Conservation (phyloP, 2,797 vertebrate species). For the Acanthurus leucopareius region DNA sequence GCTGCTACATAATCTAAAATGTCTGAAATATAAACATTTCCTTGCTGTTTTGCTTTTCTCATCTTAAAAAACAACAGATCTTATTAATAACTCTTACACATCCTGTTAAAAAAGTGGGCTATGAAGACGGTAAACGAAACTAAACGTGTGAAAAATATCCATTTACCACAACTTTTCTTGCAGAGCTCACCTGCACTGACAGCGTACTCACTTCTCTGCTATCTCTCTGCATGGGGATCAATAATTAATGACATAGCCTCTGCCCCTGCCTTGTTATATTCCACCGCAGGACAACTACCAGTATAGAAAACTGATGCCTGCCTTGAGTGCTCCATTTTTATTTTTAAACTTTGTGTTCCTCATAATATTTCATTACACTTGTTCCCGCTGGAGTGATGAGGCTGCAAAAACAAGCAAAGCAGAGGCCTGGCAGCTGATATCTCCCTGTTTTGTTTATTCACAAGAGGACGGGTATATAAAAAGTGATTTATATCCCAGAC, state of each 20-base stretch:
- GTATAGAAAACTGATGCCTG: slow-evolving; percentile 19
- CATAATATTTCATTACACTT: slow-evolving; percentile 42
- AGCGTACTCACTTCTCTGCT: slow-evolving; percentile 26
- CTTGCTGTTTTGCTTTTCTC: slow-evolving; percentile 7
- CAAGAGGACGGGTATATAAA: slow-evolving; percentile 38
- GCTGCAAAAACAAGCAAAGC: slow-evolving; percentile 33
- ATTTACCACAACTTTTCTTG: slow-evolving; percentile 26
- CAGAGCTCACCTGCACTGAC: slow-evolving; percentile 39
- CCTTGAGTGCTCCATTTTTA: background rate
- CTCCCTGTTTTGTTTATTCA: slow-evolving; percentile 63
- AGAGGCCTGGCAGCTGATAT: slow-evolving; percentile 22
- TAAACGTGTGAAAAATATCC: slow-evolving; percentile 19
- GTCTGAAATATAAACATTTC: slow-evolving; percentile 30
- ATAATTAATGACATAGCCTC: slow-evolving; percentile 66
- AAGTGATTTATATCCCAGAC: slow-evolving; percentile 75
- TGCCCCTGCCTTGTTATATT: slow-evolving; percentile 50
- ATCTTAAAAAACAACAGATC: slow-evolving; percentile 26
- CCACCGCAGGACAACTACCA: slow-evolving; percentile 47
- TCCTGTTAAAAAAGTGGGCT: background rate
- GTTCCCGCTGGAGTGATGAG: slow-evolving; percentile 30
- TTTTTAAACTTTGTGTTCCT: slow-evolving; percentile 28
- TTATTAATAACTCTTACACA: slow-evolving; percentile 11
- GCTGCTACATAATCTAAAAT: slow-evolving; percentile 9
- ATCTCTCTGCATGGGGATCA: slow-evolving; percentile 51
- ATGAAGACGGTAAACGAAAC: slow-evolving; percentile 3